These are phyloP conservation scores for Seriola aureovittata DNA, from an alignment of 2,113 vertebrate species.

Conservation along the genomic window DNA sequence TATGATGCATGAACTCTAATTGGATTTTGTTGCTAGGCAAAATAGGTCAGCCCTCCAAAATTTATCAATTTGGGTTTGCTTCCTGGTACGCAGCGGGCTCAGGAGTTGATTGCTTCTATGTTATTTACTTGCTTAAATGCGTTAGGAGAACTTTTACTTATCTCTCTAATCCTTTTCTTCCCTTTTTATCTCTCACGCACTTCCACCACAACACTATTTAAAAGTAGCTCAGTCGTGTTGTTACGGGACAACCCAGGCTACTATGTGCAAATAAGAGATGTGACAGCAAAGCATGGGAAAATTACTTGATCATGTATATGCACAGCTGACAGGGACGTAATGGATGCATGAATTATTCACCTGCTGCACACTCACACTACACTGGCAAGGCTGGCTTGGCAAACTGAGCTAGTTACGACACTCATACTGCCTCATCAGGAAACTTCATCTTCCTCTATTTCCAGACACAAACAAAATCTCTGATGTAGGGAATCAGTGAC, in stretches of 20 bases:
- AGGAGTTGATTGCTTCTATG: not conserved
- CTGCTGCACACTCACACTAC: constrained; percentile 27
- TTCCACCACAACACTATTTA: constrained; percentile 12
- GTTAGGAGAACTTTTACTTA: not conserved
- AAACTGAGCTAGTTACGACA: constrained; percentile 24
- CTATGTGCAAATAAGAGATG: constrained; percentile 25
- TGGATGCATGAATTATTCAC: constrained; percentile 64
- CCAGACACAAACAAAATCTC: not conserved
- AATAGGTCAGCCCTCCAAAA: not conserved
- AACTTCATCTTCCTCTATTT: constrained; percentile 11
- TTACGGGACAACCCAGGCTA: not conserved
- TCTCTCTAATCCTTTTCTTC: constrained; percentile 29
- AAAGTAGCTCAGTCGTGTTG: constrained; percentile 27
- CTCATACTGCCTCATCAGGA: constrained; percentile 13
- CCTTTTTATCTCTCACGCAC: constrained; percentile 17
- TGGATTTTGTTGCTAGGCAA: constrained; percentile 13
- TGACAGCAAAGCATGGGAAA: constrained; percentile 14
- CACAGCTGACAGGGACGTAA: constrained; percentile 41
- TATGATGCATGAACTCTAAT: not conserved
- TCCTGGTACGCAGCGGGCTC: not conserved
- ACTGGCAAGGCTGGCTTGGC: constrained; percentile 11
- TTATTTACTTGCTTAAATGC: not conserved
- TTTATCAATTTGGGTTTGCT: not conserved
- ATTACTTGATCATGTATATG: constrained; percentile 27
- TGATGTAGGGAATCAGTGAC: not conserved